A percentile compares a stretch with the other conserved stretches of the same genome.
Conservation (phyloP, 2,113 vertebrate genomes). For the Pomatostomus ruficeps region DNA sequence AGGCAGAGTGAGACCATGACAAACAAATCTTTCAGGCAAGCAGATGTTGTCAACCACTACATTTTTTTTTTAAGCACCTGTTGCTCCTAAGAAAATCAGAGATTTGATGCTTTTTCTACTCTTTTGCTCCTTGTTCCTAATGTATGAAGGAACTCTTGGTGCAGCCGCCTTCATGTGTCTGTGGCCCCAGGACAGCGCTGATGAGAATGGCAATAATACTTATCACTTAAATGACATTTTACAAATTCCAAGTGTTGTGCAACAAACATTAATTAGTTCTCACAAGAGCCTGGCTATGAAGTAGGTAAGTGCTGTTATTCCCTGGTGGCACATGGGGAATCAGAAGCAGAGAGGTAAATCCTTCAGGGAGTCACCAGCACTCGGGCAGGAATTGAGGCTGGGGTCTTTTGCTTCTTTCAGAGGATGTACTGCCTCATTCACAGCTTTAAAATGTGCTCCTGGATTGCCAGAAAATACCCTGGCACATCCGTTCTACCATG, state of each 20-base stretch:
- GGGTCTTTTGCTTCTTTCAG: neutral
- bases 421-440: neutral
- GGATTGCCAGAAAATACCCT: neutral
- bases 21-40: neutral
- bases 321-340: neutral
- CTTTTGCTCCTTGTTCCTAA: neutral
- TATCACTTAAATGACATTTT: conserved; percentile 38
- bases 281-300: conserved; percentile 43
- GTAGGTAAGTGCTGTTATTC: conserved; percentile 34
- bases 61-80: neutral
- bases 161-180: neutral
- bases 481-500: fast-evolving
- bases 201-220: conserved; percentile 40
- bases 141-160: neutral
- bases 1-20: neutral
- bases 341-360: neutral
- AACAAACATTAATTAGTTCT: conserved; percentile 60
- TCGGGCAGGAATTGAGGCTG: neutral
- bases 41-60: neutral
- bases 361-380: neutral
- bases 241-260: conserved; percentile 30
- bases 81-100: neutral
- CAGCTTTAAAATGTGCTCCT: neutral
- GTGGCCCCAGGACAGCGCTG: neutral
- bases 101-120: neutral